Percentiles rank a stretch among this genome's conserved stretches.
Evolutionary conservation across 2,888 invertebrate genomes (phyloP).

Genomic region (Morpho deidamia): DNA sequence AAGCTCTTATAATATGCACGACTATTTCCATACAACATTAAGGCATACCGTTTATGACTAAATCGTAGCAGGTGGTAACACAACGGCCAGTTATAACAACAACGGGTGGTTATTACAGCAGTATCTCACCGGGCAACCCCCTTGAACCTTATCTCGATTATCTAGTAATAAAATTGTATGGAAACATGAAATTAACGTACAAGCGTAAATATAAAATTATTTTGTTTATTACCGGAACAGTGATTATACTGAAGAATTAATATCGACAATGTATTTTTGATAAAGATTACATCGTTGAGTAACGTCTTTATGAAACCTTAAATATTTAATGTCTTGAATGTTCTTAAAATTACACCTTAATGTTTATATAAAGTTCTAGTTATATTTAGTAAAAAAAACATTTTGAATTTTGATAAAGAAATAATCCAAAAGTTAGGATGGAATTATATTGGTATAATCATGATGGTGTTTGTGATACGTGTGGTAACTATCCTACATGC

Average conservation of each 20-base stretch:
- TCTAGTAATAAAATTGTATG: constrained; percentile 10
- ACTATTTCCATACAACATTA: constrained; percentile 13
- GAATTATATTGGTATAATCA: too few relatives aligned
- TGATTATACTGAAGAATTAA: too few relatives aligned
- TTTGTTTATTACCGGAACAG: neutral
- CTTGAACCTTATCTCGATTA: constrained; percentile 5
- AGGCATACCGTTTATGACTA: constrained; percentile 23
- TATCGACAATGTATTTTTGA: neutral
- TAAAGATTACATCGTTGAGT: neutral
- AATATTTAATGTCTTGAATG: neutral
- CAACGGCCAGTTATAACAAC: constrained; percentile 18
- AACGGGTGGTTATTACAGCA: constrained; percentile 3
- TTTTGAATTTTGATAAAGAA: too few relatives aligned
- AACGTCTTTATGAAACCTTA: neutral
- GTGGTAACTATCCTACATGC: too few relatives aligned
- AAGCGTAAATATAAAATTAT: constrained; percentile 1
- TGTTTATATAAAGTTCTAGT: neutral
- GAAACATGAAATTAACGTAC: constrained; percentile 6
- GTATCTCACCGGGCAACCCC: constrained; percentile 10
- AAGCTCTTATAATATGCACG: neutral
- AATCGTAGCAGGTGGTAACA: constrained; percentile 28
- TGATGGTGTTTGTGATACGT: too few relatives aligned
- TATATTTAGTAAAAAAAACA: neutral
- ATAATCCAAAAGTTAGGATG: too few relatives aligned
- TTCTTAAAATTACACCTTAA: neutral